Percentiles rank a stretch among this genome's conserved stretches.
Evolutionary conservation across 2,888 invertebrate species (phyloP).

Genomic region (Hydrotaea cyrtoneurina): DNA sequence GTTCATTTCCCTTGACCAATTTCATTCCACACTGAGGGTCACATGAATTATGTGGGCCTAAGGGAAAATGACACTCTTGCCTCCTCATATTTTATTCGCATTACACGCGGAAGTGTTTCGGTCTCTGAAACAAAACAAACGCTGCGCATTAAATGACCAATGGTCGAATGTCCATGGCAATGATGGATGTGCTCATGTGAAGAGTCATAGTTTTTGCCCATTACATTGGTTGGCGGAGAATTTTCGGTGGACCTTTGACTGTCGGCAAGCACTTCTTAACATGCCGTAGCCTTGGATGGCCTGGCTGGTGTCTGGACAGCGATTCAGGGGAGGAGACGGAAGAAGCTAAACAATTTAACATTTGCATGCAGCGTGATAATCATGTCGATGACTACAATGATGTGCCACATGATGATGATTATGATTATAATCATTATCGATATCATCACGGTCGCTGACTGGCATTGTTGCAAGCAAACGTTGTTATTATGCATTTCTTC

Average conservation of each 20-base stretch:
- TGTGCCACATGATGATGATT: slow-evolving; percentile 17
- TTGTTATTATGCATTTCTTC: slow-evolving; percentile 53
- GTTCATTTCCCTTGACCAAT: too few species aligned
- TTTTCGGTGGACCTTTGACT: slow-evolving; percentile 35
- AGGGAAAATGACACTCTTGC: neutral
- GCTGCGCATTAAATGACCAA: slow-evolving; percentile 23
- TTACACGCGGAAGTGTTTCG: slow-evolving; percentile 61
- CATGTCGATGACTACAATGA: neutral
- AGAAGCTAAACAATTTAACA: neutral
- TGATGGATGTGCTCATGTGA: neutral
- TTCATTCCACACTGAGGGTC: neutral
- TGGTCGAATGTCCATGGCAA: neutral
- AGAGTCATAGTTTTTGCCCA: slow-evolving; percentile 10
- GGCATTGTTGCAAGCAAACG: slow-evolving; percentile 5
- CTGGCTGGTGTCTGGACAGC: too few species aligned
- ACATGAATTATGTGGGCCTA: neutral
- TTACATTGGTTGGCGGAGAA: slow-evolving; percentile 31
- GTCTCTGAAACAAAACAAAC: slow-evolving; percentile 48
- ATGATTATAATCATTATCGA: neutral
- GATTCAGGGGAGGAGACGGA: neutral
- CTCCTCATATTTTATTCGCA: neutral
- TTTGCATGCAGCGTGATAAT: slow-evolving; percentile 1
- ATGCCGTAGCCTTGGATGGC: neutral
- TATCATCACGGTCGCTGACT: neutral
- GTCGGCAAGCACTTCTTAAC: slow-evolving; percentile 39